These are phyloP conservation scores for Numenius arquata DNA, from an alignment of 2,113 vertebrate genomes.

Conservation along the genomic window DNA sequence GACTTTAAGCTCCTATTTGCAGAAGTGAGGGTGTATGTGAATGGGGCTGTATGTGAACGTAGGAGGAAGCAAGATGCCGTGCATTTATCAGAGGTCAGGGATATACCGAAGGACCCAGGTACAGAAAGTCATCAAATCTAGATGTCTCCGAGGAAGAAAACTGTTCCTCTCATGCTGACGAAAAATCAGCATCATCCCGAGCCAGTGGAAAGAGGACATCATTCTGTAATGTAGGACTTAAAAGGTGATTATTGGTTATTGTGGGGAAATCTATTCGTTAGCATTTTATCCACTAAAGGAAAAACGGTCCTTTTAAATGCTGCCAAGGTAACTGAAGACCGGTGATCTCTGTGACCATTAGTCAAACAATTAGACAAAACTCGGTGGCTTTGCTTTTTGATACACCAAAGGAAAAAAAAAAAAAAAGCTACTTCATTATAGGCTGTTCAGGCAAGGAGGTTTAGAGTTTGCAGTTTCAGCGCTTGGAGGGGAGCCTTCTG, in stretches of 20 bases:
- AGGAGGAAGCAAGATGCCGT: not conserved
- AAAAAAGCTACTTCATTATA: not conserved
- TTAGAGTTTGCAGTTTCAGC: not conserved
- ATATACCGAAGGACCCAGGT: not conserved
- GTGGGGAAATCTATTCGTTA: not conserved
- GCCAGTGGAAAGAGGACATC: not conserved
- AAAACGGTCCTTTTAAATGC: not conserved
- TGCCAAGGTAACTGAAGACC: not conserved
- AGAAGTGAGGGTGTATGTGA: not conserved
- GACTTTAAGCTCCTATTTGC: not conserved
- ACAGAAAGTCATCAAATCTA: not conserved
- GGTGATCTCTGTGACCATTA: not conserved
- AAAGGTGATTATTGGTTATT: not conserved
- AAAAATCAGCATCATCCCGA: not conserved
- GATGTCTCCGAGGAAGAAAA: not conserved
- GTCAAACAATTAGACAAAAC: not conserved
- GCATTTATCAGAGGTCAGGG: not conserved
- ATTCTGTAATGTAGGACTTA: not conserved
- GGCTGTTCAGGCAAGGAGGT: not conserved
- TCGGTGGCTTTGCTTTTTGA: not conserved
- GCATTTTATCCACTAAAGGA: not conserved
- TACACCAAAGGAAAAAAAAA: not conserved
- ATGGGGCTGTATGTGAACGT: accelerated
- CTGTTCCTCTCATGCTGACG: not conserved
- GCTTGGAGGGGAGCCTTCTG: not conserved